Percentiles rank a stretch among this genome's conserved stretches.
These are phyloP conservation scores for Andrena praecox DNA, from an alignment of 2,888 invertebrate species.

Conservation along the genomic window DNA sequence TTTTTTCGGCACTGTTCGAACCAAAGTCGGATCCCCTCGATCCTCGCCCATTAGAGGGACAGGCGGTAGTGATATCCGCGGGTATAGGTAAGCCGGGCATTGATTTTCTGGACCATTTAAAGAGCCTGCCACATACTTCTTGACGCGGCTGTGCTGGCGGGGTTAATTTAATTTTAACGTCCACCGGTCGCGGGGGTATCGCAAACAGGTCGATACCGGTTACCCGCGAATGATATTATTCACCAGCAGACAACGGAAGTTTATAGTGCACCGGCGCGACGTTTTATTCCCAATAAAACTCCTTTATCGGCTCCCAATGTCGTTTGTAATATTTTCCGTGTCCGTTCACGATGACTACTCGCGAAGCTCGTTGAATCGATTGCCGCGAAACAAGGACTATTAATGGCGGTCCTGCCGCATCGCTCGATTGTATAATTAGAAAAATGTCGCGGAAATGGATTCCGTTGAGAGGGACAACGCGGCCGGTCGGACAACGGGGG, in stretches of 20 bases:
- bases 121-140: constrained; percentile 65
- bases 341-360: not conserved
- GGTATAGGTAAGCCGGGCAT: constrained; percentile 37
- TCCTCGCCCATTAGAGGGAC: constrained; percentile 11
- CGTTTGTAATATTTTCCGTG: constrained; percentile 41
- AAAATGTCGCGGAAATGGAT: constrained; percentile 1
- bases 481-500: not conserved
- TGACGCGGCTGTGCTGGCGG: constrained; percentile 28
- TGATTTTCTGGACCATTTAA: constrained; percentile 72
- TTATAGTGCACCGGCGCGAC: constrained; percentile 49
- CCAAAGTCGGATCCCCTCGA: constrained; percentile 45
- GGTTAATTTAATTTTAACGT: constrained; percentile 67
- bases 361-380: constrained; percentile 7
- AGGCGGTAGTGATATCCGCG: constrained; percentile 10
- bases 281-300: constrained; percentile 62
- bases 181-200: constrained; percentile 46
- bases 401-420: not conserved
- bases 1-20: no score
- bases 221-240: constrained; percentile 53
- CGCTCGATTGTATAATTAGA: constrained; percentile 4
- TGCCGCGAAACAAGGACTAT: not conserved
- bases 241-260: constrained; percentile 57
- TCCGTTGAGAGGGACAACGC: not conserved
- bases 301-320: constrained; percentile 31
- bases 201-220: constrained; percentile 57